A percentile compares a stretch with the other conserved stretches of the same genome.
Conservation (phyloP, 2,113 vertebrate species). For the Malurus elegans region DNA sequence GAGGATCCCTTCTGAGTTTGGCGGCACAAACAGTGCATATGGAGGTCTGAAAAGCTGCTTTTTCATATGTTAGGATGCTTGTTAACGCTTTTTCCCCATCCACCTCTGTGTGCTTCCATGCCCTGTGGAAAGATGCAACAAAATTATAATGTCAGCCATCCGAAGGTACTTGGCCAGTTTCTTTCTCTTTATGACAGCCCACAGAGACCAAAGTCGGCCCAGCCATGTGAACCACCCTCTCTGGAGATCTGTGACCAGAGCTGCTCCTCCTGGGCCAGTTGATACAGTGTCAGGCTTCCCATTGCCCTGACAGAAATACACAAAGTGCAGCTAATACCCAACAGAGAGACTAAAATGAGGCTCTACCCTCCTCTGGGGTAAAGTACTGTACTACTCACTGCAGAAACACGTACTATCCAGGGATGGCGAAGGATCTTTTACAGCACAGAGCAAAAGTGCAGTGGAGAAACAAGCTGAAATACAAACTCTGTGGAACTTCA, state of each 20-base stretch:
- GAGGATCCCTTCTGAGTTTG: not conserved
- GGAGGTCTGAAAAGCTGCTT: not conserved
- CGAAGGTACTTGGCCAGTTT: not conserved
- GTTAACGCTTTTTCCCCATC: not conserved
- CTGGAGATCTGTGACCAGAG: not conserved
- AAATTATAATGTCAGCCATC: not conserved
- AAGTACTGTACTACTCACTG: fast-evolving
- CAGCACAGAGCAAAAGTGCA: not conserved
- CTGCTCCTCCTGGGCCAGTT: not conserved
- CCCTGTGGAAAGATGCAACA: not conserved
- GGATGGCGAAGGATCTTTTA: not conserved
- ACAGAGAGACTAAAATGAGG: not conserved
- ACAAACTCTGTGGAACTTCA: not conserved
- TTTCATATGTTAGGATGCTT: not conserved
- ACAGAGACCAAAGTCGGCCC: fast-evolving
- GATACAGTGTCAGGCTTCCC: fast-evolving
- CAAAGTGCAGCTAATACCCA: not conserved
- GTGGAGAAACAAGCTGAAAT: not conserved
- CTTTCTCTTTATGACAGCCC: not conserved
- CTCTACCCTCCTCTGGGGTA: not conserved
- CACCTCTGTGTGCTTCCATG: not conserved
- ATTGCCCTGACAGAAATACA: not conserved
- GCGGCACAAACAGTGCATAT: fast-evolving
- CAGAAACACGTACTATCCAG: fast-evolving
- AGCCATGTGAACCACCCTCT: not conserved